Evolutionary conservation across 2,797 vertebrate species (phyloP), one percentile per base, ranked within the genome.

Genomic region (Amblyopsis hoosieri): DNA sequence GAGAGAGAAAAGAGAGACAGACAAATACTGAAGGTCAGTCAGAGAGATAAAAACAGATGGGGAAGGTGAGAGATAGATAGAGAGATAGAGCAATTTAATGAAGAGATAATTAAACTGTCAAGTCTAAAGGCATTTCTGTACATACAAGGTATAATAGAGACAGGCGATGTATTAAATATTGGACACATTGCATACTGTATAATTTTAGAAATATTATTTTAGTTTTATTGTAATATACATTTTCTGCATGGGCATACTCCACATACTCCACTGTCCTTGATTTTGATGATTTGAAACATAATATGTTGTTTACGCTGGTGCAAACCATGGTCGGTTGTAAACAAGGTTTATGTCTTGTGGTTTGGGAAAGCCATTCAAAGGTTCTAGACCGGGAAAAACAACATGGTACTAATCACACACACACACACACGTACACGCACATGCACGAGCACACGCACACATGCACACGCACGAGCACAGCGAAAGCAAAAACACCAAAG

Each of bases 61-160:
- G 68, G 72, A 82, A 82, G 73, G 78, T 68, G 15, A 19, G 15
- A 52, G 50, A 50, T 12, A 50, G 49, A 50, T 12, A 50, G 49
- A 50, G 64, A 88, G 80, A 91, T 85, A 82, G 88, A 90, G 90
- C 89, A 87, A 87, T 92, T 92, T 92, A 93, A 93, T 93, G 92
- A 93, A 91, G 86, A 87, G 90, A 92, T 93, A 88, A 92, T 90
- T 91, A 90, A 82, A 79, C 85, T 91, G 91, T 93, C 91, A 93
- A 33, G 79, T 90, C 85, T 83, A 85, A 89, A 85, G 89, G 80
- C 74, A 83, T 75, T 80, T 75, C 79, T 72, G 80, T 82, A 79
- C 78, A 76, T 19, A 84, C 65, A 67, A 66, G 67, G 71, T 53
- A 75, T 75, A 84, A 83, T 72, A 82, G 73, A 87, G 82, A 81